A percentile compares a stretch with the other conserved stretches of the same genome.
Conservation (phyloP, 1,140 invertebrate genomes). For the Pachypeltis micranthus region DNA sequence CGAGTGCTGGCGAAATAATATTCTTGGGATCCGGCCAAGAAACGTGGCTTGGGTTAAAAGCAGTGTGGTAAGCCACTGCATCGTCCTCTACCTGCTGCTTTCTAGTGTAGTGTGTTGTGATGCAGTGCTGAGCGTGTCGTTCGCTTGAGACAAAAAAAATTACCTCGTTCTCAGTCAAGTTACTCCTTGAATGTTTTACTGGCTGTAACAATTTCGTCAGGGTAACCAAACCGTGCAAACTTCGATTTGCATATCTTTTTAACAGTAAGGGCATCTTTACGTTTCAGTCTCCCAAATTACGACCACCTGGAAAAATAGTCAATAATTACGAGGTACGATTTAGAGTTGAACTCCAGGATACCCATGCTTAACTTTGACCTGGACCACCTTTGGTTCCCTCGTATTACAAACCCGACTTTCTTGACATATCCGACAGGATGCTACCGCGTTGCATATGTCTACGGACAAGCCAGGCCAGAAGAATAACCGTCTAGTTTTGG, state of each 20-base stretch:
- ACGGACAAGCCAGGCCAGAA: constrained; percentile 37
- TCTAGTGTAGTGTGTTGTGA: no score
- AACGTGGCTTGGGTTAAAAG: no score
- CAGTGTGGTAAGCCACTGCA: no score
- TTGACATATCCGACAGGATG: no score
- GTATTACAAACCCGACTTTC: constrained; percentile 27
- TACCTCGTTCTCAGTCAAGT: neutral
- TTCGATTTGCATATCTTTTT: neutral
- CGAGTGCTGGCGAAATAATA: no score
- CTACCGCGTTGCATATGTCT: no score
- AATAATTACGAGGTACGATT: constrained; percentile 22
- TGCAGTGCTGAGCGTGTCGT: no score
- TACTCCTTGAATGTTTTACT: neutral
- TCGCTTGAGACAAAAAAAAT: no score
- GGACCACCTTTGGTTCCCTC: constrained; percentile 31
- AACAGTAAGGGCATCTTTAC: neutral
- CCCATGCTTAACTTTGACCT: constrained; percentile 17
- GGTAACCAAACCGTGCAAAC: neutral
- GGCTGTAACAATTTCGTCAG: neutral
- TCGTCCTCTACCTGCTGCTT: no score
- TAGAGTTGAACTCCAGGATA: constrained; percentile 19
- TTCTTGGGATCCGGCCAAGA: no score
- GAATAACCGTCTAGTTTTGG: constrained; percentile 32
- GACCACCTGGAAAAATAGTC: constrained; percentile 24
- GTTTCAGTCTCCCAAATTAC: constrained; percentile 4